phyloP scores from a whole-genome alignment of 2,113 vertebrate species.

The human region DNA sequence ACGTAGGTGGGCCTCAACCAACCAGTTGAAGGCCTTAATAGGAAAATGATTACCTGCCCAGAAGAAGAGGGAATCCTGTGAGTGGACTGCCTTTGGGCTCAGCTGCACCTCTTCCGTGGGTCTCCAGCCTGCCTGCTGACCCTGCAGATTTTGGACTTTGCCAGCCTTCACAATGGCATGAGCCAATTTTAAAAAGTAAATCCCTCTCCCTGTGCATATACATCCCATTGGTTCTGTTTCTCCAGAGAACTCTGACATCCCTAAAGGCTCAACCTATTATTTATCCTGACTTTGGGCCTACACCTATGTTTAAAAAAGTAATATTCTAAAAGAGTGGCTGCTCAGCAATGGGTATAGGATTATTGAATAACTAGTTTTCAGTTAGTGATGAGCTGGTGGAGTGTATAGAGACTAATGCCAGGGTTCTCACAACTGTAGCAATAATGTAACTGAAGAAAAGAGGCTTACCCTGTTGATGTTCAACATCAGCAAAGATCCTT shows the following conservation, averaged over 20 bases:
- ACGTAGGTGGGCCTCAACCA: background rate
- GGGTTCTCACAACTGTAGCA: background rate
- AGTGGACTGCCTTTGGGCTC: background rate
- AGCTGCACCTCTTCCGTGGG: background rate
- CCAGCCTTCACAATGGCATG: background rate
- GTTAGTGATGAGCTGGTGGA: background rate
- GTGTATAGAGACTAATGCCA: background rate
- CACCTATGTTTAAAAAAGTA: background rate
- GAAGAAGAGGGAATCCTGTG: background rate
- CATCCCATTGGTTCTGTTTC: background rate
- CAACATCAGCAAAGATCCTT: background rate
- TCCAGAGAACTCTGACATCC: background rate
- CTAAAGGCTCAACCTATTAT: background rate
- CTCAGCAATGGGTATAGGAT: background rate
- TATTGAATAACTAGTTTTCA: background rate
- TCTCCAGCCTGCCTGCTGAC: background rate
- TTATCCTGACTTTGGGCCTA: background rate
- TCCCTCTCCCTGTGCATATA: background rate
- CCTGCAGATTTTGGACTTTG: background rate
- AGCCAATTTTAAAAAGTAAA: background rate
- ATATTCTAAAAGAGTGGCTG: background rate
- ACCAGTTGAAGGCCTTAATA: background rate
- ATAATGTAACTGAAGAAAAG: background rate
- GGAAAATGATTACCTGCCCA: background rate
- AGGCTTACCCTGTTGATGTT: background rate